Conservation (phyloP, 53 echinoderm and acorn worm species). For the Arbacia lixula region DNA sequence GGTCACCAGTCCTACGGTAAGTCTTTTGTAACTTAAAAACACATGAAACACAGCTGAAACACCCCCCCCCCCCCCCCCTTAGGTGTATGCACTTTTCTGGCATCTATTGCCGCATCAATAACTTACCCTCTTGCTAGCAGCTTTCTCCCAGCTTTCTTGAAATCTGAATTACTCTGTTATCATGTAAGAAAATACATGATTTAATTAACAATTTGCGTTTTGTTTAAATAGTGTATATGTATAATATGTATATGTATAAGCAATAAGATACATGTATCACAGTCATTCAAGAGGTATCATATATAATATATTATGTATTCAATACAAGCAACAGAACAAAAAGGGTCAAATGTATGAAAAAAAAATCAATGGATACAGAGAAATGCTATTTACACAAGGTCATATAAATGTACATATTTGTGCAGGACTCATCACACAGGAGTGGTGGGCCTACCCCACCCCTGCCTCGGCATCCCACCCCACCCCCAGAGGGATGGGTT, state of each 20-base stretch:
- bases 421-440: constrained; percentile 86
- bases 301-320: too few species aligned
- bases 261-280: too few species aligned
- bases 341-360: not conserved
- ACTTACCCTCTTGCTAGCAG: constrained; percentile 57
- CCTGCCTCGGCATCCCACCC: constrained; percentile 70
- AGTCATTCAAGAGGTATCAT: too few species aligned
- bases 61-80: too few species aligned
- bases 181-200: not conserved
- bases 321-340: constrained; percentile 4
- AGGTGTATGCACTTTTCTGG: too few species aligned
- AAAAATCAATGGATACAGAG: not conserved
- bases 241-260: too few species aligned
- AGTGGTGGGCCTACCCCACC: constrained; percentile 50
- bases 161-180: constrained; percentile 62
- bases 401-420: constrained; percentile 63
- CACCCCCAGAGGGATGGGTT: not conserved
- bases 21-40: too few species aligned
- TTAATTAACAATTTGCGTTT: not conserved
- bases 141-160: constrained; percentile 53
- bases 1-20: too few species aligned
- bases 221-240: not conserved
- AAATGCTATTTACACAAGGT: not conserved
- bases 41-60: too few species aligned
- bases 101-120: too few species aligned